These are phyloP conservation scores for Hycleus phaleratus DNA, from an alignment of 1,140 invertebrate species.

Conservation along the genomic window DNA sequence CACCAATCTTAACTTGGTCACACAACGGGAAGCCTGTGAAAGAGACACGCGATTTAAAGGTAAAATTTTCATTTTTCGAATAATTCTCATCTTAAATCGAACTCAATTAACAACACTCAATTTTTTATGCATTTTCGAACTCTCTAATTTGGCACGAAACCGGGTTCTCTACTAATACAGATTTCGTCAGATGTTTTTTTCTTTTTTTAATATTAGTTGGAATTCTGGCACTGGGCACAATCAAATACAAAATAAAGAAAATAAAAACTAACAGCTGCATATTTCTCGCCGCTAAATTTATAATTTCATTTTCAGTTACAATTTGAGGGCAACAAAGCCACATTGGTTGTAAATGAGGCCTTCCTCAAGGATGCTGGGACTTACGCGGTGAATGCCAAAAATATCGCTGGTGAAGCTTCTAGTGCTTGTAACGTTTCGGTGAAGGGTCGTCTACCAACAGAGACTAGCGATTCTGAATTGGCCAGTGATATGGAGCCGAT, in stretches of 20 bases:
- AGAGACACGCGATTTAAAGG: conserved; percentile 46
- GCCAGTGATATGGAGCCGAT: conserved; percentile 62
- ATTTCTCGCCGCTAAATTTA: conserved; percentile 21
- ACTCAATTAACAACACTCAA: no score
- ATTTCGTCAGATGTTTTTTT: not conserved
- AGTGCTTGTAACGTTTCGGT: conserved; percentile 59
- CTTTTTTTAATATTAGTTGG: no score
- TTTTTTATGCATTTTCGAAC: not conserved
- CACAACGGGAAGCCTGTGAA: conserved; percentile 58
- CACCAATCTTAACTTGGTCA: conserved; percentile 53
- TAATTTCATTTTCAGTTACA: conserved; percentile 48
- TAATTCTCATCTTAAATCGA: no score
- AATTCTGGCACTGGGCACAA: conserved; percentile 1
- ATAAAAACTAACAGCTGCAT: conserved; percentile 2
- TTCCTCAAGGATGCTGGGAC: conserved; percentile 63
- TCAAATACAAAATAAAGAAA: conserved; percentile 5
- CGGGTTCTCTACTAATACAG: not conserved
- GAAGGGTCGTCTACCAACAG: conserved; percentile 59
- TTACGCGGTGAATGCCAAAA: conserved; percentile 57
- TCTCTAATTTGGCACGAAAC: not conserved
- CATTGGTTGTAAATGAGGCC: conserved; percentile 59
- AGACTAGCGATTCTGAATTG: conserved; percentile 66
- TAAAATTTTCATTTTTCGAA: conserved; percentile 23
- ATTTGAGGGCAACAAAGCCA: conserved; percentile 51
- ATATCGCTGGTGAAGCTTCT: conserved; percentile 55